phyloP scores from a whole-genome alignment of 2,888 invertebrate genomes.

The Spilarctia lutea region DNA sequence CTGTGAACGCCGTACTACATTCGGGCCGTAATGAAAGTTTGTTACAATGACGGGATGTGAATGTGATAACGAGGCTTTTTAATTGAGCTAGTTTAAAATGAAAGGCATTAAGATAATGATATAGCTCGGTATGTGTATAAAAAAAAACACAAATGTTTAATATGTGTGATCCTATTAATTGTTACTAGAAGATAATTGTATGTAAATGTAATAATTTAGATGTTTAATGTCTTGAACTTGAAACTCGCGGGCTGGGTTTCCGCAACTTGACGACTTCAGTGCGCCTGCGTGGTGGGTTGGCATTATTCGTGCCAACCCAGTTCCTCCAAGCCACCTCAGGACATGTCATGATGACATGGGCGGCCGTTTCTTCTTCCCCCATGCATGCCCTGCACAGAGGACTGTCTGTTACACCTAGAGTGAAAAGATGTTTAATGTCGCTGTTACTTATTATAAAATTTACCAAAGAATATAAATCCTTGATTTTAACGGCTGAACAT shows the following conservation, averaged over 20 bases:
- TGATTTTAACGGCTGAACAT: background rate
- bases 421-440: background rate
- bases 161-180: background rate
- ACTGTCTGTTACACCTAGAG: no score
- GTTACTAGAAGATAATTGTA: background rate
- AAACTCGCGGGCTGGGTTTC: no score
- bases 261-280: no score
- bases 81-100: slow-evolving; percentile 1
- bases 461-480: background rate
- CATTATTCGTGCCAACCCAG: no score
- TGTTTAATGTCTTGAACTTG: no score
- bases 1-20: slow-evolving; percentile 12
- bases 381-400: no score
- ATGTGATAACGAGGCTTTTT: slow-evolving; percentile 4
- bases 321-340: no score
- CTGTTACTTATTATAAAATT: background rate
- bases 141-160: background rate
- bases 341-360: no score
- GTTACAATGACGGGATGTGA: slow-evolving; percentile 9
- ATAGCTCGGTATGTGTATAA: background rate
- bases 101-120: background rate
- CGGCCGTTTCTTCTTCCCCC: no score
- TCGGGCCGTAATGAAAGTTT: slow-evolving; percentile 15
- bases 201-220: background rate
- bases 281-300: no score